Evolutionary conservation across 2,113 vertebrate genomes (phyloP).

Genomic region (Ariopsis seemanni): DNA sequence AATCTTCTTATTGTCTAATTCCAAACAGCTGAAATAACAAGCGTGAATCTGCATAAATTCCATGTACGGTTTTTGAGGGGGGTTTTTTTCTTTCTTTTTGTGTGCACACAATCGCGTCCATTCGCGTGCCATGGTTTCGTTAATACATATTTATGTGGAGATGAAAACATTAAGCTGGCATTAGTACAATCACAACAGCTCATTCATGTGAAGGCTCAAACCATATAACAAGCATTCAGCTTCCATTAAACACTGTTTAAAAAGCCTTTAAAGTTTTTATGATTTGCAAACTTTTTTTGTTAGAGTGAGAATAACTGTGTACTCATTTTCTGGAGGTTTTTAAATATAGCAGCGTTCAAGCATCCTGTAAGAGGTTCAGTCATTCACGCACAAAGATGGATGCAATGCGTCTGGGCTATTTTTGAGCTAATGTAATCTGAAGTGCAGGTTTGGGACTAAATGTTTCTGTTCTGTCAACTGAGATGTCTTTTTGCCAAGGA

Average conservation of each 20-base stretch:
- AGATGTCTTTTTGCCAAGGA: not conserved
- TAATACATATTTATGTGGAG: constrained; percentile 44
- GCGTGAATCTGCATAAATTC: constrained; percentile 34
- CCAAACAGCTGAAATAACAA: constrained; percentile 30
- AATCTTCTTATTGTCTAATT: constrained; percentile 18
- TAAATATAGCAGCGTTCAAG: constrained; percentile 43
- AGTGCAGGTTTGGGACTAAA: constrained; percentile 7
- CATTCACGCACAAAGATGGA: constrained; percentile 27
- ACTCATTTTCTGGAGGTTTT: constrained; percentile 51
- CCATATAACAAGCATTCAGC: constrained; percentile 37
- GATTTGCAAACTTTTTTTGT: constrained; percentile 38
- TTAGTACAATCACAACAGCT: constrained; percentile 48
- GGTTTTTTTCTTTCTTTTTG: not conserved
- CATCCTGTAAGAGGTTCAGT: constrained; percentile 37
- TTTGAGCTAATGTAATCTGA: constrained; percentile 35
- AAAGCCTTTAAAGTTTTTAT: constrained; percentile 39
- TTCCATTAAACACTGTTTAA: constrained; percentile 42
- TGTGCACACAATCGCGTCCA: not conserved
- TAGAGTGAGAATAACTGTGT: constrained; percentile 58
- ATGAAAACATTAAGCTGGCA: constrained; percentile 57
- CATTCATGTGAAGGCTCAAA: constrained; percentile 34
- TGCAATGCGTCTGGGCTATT: constrained; percentile 37
- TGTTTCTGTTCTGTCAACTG: constrained; percentile 9
- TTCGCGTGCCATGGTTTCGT: constrained; percentile 23
- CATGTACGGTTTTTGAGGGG: not conserved